Conservation (phyloP, 1,140 invertebrate genomes). For the Lepidotrigona ventralis region DNA sequence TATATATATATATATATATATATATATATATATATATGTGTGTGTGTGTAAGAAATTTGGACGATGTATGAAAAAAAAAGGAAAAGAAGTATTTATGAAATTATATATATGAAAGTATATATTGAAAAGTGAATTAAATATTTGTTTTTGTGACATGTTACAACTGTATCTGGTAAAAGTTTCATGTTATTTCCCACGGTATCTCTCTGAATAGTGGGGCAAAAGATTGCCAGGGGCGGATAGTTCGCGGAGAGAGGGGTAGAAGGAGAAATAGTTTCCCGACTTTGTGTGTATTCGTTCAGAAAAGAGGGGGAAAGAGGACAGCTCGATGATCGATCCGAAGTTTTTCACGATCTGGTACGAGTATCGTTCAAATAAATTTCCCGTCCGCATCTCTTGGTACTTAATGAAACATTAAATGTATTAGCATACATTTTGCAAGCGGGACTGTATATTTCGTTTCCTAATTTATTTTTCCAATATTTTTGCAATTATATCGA, state of each 20-base stretch:
- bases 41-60: neutral
- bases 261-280: constrained; percentile 41
- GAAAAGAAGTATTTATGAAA: constrained; percentile 20
- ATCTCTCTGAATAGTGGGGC: constrained; percentile 38
- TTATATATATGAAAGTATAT: too few relatives aligned
- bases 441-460: neutral
- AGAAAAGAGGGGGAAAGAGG: constrained; percentile 22
- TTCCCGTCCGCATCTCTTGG: neutral
- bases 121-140: constrained; percentile 4
- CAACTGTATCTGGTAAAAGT: constrained; percentile 68
- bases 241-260: constrained; percentile 35
- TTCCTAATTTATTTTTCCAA: neutral
- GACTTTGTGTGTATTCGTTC: constrained; percentile 12
- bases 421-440: neutral
- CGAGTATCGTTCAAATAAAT: constrained; percentile 42
- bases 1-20: too few relatives aligned
- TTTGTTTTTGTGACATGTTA: constrained; percentile 45
- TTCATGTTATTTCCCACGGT: constrained; percentile 77
- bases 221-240: constrained; percentile 48
- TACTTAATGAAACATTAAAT: neutral
- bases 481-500: neutral
- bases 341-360: constrained; percentile 53
- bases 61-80: neutral
- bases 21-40: too few relatives aligned
- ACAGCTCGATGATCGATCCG: constrained; percentile 33